Percentiles rank a stretch among this genome's conserved stretches.
Conservation (phyloP, 2,888 invertebrate genomes). For the Galerucella pusilla region DNA sequence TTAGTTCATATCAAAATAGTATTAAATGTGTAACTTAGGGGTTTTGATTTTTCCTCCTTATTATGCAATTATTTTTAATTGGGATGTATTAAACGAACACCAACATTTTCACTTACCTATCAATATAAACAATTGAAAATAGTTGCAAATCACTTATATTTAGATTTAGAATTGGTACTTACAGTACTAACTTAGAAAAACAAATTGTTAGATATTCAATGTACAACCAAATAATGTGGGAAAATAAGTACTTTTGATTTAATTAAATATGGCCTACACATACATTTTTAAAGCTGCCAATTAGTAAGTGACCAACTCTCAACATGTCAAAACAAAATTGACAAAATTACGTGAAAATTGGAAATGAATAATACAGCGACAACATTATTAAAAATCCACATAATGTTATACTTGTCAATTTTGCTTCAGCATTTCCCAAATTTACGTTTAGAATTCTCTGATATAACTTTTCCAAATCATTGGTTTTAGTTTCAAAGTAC, state of each 20-base stretch:
- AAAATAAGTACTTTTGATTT: constrained; percentile 11
- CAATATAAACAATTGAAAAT: constrained; percentile 44
- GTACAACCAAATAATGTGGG: constrained; percentile 18
- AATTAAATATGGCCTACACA: not conserved
- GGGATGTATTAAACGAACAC: constrained; percentile 20
- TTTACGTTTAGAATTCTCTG: too few relatives aligned
- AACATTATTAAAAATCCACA: too few relatives aligned
- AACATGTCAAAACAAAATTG: too few relatives aligned
- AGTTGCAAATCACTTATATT: constrained; percentile 37
- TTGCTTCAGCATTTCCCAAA: too few relatives aligned
- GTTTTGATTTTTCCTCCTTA: constrained; percentile 37
- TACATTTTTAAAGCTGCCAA: too few relatives aligned
- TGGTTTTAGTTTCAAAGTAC: constrained; percentile 5
- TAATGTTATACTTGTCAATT: too few relatives aligned
- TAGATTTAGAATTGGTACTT: constrained; percentile 22
- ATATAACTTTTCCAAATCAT: too few relatives aligned
- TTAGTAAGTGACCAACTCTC: too few relatives aligned
- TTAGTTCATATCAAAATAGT: constrained; percentile 64
- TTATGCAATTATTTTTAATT: constrained; percentile 49
- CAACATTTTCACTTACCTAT: constrained; percentile 22
- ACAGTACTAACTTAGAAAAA: constrained; percentile 54
- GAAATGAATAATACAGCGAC: too few relatives aligned
- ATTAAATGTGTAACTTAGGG: constrained; percentile 59
- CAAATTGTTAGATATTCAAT: constrained; percentile 41
- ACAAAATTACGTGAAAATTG: too few relatives aligned